Base-by-base conservation (phyloP, 2,797 vertebrate genomes). In the Coilia nasus region DNA sequence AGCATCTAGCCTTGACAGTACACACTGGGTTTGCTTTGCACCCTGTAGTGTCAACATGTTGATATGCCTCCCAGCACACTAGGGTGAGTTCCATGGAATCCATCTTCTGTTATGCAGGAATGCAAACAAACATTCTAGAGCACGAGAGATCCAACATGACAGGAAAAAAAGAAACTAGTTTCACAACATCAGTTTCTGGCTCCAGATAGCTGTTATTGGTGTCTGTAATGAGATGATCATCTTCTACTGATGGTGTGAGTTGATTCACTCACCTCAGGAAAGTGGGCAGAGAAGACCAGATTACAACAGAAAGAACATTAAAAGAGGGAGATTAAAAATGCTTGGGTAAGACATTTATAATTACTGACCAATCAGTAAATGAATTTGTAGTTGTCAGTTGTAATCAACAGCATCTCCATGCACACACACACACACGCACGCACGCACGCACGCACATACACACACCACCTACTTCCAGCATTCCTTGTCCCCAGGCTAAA, bases 181-280 rank as follows among this genome's bases (percentile, higher is more conserved):
- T 80, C 67, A 4, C 82, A 85, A 62, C 12, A 67, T 62, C 81
- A 47, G 31, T 88, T 86, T 87, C 50, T 54, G 2, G 50, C 50
- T 54, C 50, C 7, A 7, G 50, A 54, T 14, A 54, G 50, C 1
- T 54, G 50, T 3, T 2, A 54, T 3, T 54, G 2, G 1, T 3
- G 50, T 78, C 71, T 78, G 85, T 85, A 85, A 85, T 41, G 2
- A 54, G 54, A 23, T 7, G 19, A 64, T 28, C 6, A 21, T 46
- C 50, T 44, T 28, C 83, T 83, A 85, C 84, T 88, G 82, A 64
- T 85, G 62, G 35, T 12, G 50, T 83, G 60, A 1, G 75, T 57
- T 57, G 54, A 87, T 85, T 82, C 50, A 82, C 82, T 78, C 71
- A 44, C 60, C 23, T 6, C 9, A 10, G 25, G 60, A 59, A 2